Base-by-base conservation (phyloP, 1,140 invertebrate genomes). In the Zaprionus capensis region DNA sequence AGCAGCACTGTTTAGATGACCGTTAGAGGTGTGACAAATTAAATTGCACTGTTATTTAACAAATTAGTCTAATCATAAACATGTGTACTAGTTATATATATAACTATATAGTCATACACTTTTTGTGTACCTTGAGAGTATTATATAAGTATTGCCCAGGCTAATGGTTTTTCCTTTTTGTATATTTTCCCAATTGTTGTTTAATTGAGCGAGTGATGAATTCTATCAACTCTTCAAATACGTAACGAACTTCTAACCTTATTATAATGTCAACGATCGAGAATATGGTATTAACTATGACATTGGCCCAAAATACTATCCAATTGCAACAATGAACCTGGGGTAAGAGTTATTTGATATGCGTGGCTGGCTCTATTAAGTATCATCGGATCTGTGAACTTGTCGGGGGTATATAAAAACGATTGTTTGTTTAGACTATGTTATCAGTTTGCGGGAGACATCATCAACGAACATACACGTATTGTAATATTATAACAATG, bases 301-400 rank as follows among this genome's bases (percentile, higher is more conserved):
- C 84, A 88, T 88, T 88, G 84, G 84, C 84, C 81, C 78, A 67
- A 85, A 87, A 87, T 70, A 56, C 46, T 71, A 81, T 64, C 66
- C 66, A 64, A 76, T 78, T 90, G 83, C 83, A 87, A 88, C 83
- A 87, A 87, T 87, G 85, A 88, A 90, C 84, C 87, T 51, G 62
- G 55, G 41, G 72, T 81, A 53, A 69, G 71, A 76, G 57, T 78
- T 90, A 90, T 82, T 84, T 71, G 85, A 90, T 82, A 80, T 88
- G 84, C 84, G 84, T 88, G 81, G 84, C 66, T 88, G 85, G 28
- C 66, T 62, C 71, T 68, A 69, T 72, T 90, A 88, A 90, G 62
- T 84, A 76, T 56, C 41, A 58, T 68, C 51, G 63, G 59, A 63
- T 71, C 62, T 82, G 49, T 56, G 26, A 56, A 44, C n/a, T 68